A percentile compares a stretch with the other conserved stretches of the same genome.
Conservation (phyloP, 2,888 invertebrate species). For the Diarsia rubi region DNA sequence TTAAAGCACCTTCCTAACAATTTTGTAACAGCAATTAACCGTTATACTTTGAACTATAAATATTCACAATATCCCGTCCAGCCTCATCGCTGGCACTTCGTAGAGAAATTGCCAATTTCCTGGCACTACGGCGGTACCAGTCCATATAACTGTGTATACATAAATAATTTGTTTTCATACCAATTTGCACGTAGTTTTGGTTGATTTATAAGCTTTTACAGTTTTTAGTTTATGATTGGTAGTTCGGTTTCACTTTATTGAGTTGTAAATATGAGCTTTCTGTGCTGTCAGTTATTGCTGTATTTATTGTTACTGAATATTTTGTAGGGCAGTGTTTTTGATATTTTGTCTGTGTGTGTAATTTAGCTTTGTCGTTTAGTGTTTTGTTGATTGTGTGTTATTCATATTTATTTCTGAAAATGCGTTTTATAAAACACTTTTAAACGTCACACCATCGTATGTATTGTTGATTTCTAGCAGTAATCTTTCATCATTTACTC, state of each 20-base stretch:
- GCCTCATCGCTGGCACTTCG: slow-evolving; percentile 62
- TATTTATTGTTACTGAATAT: slow-evolving; percentile 15
- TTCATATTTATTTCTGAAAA: too few species aligned
- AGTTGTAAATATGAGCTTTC: slow-evolving; percentile 36
- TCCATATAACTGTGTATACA: slow-evolving; percentile 69
- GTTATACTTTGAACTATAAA: slow-evolving; percentile 66
- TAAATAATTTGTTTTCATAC: slow-evolving; percentile 75
- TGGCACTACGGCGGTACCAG: slow-evolving; percentile 73
- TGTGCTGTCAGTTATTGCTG: not conserved
- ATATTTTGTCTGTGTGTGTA: not conserved
- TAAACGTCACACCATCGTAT: too few species aligned
- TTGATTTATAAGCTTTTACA: slow-evolving; percentile 55
- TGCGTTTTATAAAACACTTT: too few species aligned
- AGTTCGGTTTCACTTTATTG: slow-evolving; percentile 32
- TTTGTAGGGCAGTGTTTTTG: not conserved
- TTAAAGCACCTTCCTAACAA: slow-evolving; percentile 62
- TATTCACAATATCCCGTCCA: slow-evolving; percentile 64
- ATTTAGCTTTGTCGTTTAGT: not conserved
- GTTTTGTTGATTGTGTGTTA: not conserved
- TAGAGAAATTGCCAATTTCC: slow-evolving; percentile 87
- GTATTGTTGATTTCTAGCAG: too few species aligned
- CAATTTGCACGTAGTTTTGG: slow-evolving; percentile 64
- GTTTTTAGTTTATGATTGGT: slow-evolving; percentile 55
- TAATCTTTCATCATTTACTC: not conserved
- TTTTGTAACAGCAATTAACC: slow-evolving; percentile 64